Evolutionary conservation across 2,113 vertebrate genomes (phyloP), one percentile per base, ranked within the genome.

Genomic region (Tragelaphus strepsiceros): DNA sequence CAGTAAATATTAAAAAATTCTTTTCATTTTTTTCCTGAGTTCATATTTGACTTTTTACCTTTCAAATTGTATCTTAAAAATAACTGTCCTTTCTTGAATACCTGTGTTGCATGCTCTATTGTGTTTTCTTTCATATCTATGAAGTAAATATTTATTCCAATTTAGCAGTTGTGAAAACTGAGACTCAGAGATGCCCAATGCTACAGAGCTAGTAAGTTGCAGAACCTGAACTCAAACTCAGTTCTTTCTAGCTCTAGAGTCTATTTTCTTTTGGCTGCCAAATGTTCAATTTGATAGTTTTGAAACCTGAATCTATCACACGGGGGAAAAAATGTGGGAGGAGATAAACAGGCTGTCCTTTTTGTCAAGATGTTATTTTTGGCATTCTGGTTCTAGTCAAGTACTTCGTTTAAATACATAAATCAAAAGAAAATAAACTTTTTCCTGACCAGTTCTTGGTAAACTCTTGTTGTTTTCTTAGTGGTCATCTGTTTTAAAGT

Each of bases 41-140:
- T 88, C 90, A 80, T 77, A 90, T 97, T 90, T 97, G 53, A 95
- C 95, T 77, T 67, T 92, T 96, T 78, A 94, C 16, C 46, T 92
- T 94, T 92, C 64, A 88, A 84, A 49, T 46, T 93, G 17, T 67
- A 43, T 94, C 51, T 61, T 93, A 71, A 59, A 30, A 87, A 53
- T 91, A 86, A 58, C 64, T 56, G 3, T 5, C 16, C 32, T 89
- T 89, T 87, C 82, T 77, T 54, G 39, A 80, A 26, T 77, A 78
- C 30, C 22, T 49, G 5, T 21, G 26, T 15, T 84, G 1, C 9
- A 9, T 39, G 17, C 5, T 81, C 7, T 80, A 62, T 83, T 88
- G 30, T 89, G 19, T 85, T 88, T 96, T 80, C 78, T 83, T 93
- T 59, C 59, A n/a, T 81, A 67, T 82, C 39, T 88, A 26, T 62